Evolutionary conservation across 2,888 invertebrate genomes (phyloP), one percentile per base, ranked within the genome.

Genomic region (Diplolepis rosae): DNA sequence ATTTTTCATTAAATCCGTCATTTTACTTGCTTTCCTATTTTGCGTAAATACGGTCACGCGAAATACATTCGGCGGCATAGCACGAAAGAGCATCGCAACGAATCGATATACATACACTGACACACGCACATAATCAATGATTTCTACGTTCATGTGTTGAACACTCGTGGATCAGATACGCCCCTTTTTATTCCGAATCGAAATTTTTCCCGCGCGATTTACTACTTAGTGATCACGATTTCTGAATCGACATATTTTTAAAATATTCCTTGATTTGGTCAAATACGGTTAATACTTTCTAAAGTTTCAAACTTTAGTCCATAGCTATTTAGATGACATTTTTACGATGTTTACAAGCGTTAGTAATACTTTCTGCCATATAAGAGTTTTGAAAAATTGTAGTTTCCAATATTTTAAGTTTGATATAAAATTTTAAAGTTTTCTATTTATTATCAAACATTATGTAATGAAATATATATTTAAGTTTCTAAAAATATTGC

Each of bases 141-240:
- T 24, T 56, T 56, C n/a, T 22, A 24, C 39, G 22, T n/a, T 24
- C 24, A 24, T 28, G 7, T 68, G 66, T 73, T 56, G 52, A 70
- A 27, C 32, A 68, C 66, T n/a, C 56, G 69, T 70, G 54, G 69
- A 69, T 70, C 54, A 77, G 81, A 74, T 79, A 83, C 83, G 82
- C 82, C 81, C 80, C 79, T 80, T 79, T 66, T 48, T 69, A 67
- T 72, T 71, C 74, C 72, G 70, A 71, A 72, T 73, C 76, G 77
- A 76, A 79, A 78, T 73, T 78, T 82, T 83, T 82, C 82, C 83
- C 83, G 82, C 82, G 81, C 78, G 77, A 81, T 74, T 39, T 81
- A 78, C 73, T 68, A 71, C 68, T n/a, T n/a, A n/a, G n/a, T 18
- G 11, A 32, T 45, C 24, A 28, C 11, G 39, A 48, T 18, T 50